Evolutionary conservation across 2,797 vertebrate genomes (phyloP).

Genomic region (Enteromius argenteus): DNA sequence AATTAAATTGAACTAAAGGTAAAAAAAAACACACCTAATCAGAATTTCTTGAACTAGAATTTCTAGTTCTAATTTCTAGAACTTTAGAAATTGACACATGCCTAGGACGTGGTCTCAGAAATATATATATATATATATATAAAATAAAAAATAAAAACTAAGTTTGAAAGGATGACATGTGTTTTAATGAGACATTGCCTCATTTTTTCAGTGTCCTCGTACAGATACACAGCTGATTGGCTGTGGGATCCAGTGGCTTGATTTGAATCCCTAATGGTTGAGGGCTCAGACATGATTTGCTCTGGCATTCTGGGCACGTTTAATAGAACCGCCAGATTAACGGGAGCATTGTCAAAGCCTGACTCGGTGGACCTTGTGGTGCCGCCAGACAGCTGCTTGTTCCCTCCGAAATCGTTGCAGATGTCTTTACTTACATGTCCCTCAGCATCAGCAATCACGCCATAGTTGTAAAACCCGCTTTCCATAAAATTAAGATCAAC

Average conservation of each 20-base stretch:
- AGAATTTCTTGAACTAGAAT: slow-evolving; percentile 7
- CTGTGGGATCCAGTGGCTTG: slow-evolving; percentile 45
- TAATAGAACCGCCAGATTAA: slow-evolving; percentile 41
- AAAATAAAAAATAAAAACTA: too few relatives aligned
- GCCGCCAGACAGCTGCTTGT: slow-evolving; percentile 11
- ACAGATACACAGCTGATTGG: not conserved
- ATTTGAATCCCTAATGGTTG: slow-evolving; percentile 37
- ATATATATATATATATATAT: too few relatives aligned
- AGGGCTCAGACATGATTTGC: slow-evolving; percentile 31
- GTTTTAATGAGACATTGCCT: slow-evolving; percentile 13
- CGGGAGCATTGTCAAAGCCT: slow-evolving; percentile 40
- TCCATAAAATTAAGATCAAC: slow-evolving; percentile 23
- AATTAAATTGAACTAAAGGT: slow-evolving; percentile 21
- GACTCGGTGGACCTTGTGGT: not conserved
- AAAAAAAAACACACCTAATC: not conserved
- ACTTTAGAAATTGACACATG: not conserved
- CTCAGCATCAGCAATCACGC: not conserved
- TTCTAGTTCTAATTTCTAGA: too few relatives aligned
- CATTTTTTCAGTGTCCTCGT: not conserved
- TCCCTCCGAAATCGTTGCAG: slow-evolving; percentile 14
- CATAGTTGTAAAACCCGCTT: not conserved
- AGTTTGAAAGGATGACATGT: not conserved
- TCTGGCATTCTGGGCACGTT: slow-evolving; percentile 49
- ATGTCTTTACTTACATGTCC: slow-evolving; percentile 33
- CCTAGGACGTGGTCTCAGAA: slow-evolving; percentile 2